Evolutionary conservation across 2,888 invertebrate genomes (phyloP).

Genomic region (Salticus scenicus): DNA sequence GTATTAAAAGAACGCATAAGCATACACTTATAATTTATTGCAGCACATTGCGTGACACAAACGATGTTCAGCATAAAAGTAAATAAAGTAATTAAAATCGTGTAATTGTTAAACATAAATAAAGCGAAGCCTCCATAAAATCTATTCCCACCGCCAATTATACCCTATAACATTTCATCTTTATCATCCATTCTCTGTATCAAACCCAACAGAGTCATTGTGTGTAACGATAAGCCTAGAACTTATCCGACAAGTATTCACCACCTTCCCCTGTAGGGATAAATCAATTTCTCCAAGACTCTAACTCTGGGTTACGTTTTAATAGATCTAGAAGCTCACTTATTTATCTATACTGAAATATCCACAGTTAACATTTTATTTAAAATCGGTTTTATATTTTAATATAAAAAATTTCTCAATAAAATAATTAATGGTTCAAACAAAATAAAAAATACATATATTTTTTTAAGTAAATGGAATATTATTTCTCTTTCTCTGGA

Average conservation of each 20-base stretch:
- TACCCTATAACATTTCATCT: neutral
- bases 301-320: conserved; percentile 14
- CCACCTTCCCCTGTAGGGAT: conserved; percentile 17
- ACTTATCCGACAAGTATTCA: conserved; percentile 19
- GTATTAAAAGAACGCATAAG: too few species aligned
- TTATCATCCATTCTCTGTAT: neutral
- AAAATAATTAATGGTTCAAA: too few species aligned
- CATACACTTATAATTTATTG: too few species aligned
- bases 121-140: neutral
- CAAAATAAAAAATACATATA: too few species aligned
- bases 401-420: too few species aligned
- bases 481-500: too few species aligned
- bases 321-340: conserved; percentile 25
- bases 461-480: too few species aligned
- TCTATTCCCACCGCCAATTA: neutral
- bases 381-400: too few species aligned
- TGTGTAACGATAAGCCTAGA: conserved; percentile 35
- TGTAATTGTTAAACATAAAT: neutral
- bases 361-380: too few species aligned
- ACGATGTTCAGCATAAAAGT: too few species aligned
- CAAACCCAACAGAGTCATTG: neutral
- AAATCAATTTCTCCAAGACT: conserved; percentile 56
- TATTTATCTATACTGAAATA: too few species aligned
- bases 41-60: neutral
- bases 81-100: neutral